Percentiles rank a stretch among this genome's conserved stretches.
These are phyloP conservation scores for Drosophila pseudoananassae DNA, from an alignment of 1,140 invertebrate genomes.

Conservation along the genomic window DNA sequence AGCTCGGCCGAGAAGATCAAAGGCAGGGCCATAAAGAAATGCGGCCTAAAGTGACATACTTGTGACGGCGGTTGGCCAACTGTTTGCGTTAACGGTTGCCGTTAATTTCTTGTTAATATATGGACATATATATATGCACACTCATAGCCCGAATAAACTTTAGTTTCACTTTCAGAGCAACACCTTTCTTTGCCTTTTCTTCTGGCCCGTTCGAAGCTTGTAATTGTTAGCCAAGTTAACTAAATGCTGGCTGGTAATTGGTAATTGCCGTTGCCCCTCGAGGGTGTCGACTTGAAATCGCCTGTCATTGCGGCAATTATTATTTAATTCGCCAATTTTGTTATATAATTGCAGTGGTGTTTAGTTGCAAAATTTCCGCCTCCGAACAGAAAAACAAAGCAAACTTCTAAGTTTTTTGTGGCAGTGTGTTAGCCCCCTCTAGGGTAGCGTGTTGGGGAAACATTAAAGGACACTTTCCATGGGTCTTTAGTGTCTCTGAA, in stretches of 20 bases:
- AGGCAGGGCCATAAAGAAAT: conserved; percentile 28
- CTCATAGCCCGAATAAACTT: conserved; percentile 16
- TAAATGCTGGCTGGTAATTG: conserved; percentile 26
- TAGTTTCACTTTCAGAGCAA: conserved; percentile 36
- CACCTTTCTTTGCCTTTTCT: conserved; percentile 1
- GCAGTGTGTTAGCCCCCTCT: background rate
- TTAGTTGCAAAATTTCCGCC: conserved; percentile 25
- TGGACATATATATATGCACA: conserved; percentile 18
- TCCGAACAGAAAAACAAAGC: background rate
- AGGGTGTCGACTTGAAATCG: conserved; percentile 25
- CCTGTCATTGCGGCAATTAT: conserved; percentile 39
- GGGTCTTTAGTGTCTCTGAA: conserved; percentile 3
- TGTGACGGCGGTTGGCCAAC: conserved; percentile 20
- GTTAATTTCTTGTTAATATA: conserved; percentile 48
- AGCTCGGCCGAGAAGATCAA: conserved; percentile 29
- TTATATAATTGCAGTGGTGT: conserved; percentile 41
- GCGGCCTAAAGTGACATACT: conserved; percentile 27
- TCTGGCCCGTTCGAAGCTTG: background rate
- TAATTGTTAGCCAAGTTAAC: conserved; percentile 28
- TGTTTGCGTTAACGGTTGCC: conserved; percentile 34
- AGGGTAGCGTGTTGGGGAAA: conserved; percentile 36
- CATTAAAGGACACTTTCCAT: conserved; percentile 53
- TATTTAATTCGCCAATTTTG: conserved; percentile 37
- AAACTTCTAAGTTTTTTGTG: background rate
- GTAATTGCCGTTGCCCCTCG: conserved; percentile 22